Conservation (phyloP, 2,888 invertebrate genomes). For the Conops quadrifasciatus region DNA sequence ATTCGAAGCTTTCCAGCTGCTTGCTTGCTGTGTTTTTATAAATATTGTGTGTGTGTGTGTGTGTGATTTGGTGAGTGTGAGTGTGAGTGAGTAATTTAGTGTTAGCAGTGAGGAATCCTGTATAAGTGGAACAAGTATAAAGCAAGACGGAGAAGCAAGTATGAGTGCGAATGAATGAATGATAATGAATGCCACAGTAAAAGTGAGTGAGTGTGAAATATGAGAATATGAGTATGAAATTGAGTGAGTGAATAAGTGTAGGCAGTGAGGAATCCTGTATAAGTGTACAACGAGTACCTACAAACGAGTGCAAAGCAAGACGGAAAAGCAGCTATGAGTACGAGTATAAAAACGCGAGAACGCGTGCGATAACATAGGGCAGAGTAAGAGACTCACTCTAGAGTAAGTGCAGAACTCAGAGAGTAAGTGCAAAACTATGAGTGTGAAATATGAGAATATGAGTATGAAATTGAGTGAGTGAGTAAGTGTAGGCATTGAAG, state of each 20-base stretch:
- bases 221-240: not conserved
- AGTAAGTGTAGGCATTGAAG: not conserved
- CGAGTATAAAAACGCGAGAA: not conserved
- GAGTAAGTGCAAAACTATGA: too few relatives aligned
- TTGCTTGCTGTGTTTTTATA: too few relatives aligned
- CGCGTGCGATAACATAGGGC: too few relatives aligned
- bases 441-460: not conserved
- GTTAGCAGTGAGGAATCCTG: too few relatives aligned
- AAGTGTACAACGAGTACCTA: too few relatives aligned
- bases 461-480: not conserved
- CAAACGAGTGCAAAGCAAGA: constrained; percentile 16
- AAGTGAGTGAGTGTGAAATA: not conserved
- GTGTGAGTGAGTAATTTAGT: too few relatives aligned
- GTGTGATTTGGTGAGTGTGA: too few relatives aligned
- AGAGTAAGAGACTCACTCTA: too few relatives aligned
- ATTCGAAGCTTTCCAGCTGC: constrained; percentile 11
- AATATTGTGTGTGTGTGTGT: too few relatives aligned
- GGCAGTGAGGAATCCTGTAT: not conserved
- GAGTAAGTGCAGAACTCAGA: too few relatives aligned
- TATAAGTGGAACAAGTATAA: too few relatives aligned
- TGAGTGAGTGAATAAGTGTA: constrained; percentile 10
- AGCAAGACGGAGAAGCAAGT: not conserved
- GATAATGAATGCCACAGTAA: too few relatives aligned
- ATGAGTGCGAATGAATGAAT: not conserved
- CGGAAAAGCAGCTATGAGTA: not conserved